Base-by-base conservation (phyloP, 2,797 vertebrate species). In the Melanogrammus aeglefinus region DNA sequence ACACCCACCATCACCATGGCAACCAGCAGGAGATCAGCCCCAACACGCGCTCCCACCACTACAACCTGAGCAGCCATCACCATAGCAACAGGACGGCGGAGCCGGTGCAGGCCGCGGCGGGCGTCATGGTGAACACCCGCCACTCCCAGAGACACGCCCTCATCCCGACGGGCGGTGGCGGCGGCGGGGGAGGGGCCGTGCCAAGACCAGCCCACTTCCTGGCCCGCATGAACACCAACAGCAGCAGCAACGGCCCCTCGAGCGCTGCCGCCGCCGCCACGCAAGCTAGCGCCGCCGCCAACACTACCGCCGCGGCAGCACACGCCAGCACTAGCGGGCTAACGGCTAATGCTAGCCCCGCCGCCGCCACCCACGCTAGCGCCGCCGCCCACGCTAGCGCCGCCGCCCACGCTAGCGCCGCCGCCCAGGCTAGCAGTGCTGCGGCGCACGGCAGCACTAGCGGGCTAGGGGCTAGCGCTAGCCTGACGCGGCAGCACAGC, bases 401-500 rank as follows among this genome's bases (percentile, higher is more conserved):
- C 31, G 31, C 31, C 31, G 31, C 31, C 31, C 31, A 33, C 3
- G 31, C 31, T 33, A 4, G 31, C 31, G 29, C 3, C 31, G 31
- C 31, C 31, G 31, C 31, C 31, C 31, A 33, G 31, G 31, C 31
- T 33, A 4, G 31, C 31, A 33, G 31, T 3, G 31, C 2, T 3
- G 31, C 31, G 31, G 31, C 2, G 2, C 31, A 33, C 31, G 31
- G 31, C 31, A 33, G 31, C 31, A 4, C 31, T 33, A 8, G 35
- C 27, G 87, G 78, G n/a, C 81, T 80, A 0, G 9, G 79, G 0
- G 39, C 86, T 21, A 86, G 81, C 57, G 13, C 89, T 39, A 94
- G 93, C 83, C 88, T 96, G 75, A 93, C 93, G 0, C 91, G 95
- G 1, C 94, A 95, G 82, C 95, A 94, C 88, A 95, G 95, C n/a